Base-by-base conservation (phyloP, 1,140 invertebrate species). In the Diprion similis region DNA sequence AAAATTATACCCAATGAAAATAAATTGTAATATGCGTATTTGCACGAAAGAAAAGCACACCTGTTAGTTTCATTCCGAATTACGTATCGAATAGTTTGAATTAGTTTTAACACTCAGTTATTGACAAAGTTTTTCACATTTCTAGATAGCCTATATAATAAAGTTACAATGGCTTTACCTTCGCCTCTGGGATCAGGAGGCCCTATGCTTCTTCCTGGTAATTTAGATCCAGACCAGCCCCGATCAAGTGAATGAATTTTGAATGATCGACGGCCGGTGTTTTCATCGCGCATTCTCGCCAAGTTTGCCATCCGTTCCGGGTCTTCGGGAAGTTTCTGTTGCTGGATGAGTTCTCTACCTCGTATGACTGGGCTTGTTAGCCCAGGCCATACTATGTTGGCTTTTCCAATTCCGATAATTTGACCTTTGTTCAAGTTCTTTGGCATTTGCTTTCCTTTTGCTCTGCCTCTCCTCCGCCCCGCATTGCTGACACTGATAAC, bases 401-500 rank as follows among this genome's bases (percentile, higher is more conserved):
- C 89, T 86, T 93, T 95, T 86, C 97, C 97, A 13, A 92, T 83
- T 68, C 98, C 98, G 82, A 99, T 94, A 1, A 92, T 81, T 89
- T 99, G 97, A 0, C 97, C 98, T 79, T 87, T 91, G 84, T 99
- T 98, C 46, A 99, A 90, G 90, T 99, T 93, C 83, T 94, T 95
- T 13, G 91, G 90, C 17, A 91, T 87, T 81, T 91, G 94, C 75
- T 90, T 92, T 71, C 93, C 93, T 88, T 92, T 97, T n/a, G 92
- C 97, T 89, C 98, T 92, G 73, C 98, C 98, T 89, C 97, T 92
- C 84, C 97, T 97, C 80, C 90, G 93, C 75, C 98, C 98, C 78
- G 97, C 95, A 92, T 98, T 98, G 91, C 97, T 99, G 1, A 99
- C 97, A 80, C 94, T 94, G 6, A 94, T 96, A 1, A 98, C 94